Percentiles rank a stretch among this genome's conserved stretches.
These are phyloP conservation scores for Lordiphosa clarofinis DNA, from an alignment of 1,140 invertebrate species.

Conservation along the genomic window DNA sequence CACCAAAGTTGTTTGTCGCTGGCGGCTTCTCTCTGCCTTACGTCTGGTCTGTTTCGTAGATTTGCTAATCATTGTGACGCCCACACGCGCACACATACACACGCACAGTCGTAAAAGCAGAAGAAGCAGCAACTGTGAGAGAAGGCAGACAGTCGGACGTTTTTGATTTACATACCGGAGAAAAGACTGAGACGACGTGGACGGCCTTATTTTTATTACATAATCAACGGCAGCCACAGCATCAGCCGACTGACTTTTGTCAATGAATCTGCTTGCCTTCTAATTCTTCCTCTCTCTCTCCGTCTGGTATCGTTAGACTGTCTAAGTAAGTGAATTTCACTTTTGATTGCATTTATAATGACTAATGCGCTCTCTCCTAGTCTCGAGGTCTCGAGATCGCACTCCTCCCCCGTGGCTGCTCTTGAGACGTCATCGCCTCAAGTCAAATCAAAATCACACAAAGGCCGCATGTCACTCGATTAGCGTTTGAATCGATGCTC, in stretches of 20 bases:
- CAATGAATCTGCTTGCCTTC: not conserved
- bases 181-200: slow-evolving; percentile 2
- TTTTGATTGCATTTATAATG: slow-evolving; percentile 10
- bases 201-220: slow-evolving; percentile 16
- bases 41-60: slow-evolving; percentile 14
- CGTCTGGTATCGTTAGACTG: too few relatives aligned
- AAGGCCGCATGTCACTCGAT: slow-evolving; percentile 59
- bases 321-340: too few relatives aligned
- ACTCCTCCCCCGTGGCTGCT: slow-evolving; percentile 5
- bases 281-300: not conserved
- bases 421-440: slow-evolving; percentile 36
- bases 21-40: not conserved
- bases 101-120: slow-evolving; percentile 2
- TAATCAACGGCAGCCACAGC: slow-evolving; percentile 1
- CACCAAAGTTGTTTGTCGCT: too few relatives aligned
- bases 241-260: too few relatives aligned
- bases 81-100: slow-evolving; percentile 16
- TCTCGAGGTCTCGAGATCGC: slow-evolving; percentile 1
- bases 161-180: slow-evolving; percentile 43
- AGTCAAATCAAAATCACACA: slow-evolving; percentile 53
- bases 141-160: slow-evolving; percentile 10
- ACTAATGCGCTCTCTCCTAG: slow-evolving; percentile 1
- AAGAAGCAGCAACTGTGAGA: not conserved
- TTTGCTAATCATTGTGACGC: slow-evolving; percentile 56
- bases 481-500: slow-evolving; percentile 19